Base-by-base conservation (phyloP, 2,888 invertebrate genomes). In the Lycophotia porphyrea region DNA sequence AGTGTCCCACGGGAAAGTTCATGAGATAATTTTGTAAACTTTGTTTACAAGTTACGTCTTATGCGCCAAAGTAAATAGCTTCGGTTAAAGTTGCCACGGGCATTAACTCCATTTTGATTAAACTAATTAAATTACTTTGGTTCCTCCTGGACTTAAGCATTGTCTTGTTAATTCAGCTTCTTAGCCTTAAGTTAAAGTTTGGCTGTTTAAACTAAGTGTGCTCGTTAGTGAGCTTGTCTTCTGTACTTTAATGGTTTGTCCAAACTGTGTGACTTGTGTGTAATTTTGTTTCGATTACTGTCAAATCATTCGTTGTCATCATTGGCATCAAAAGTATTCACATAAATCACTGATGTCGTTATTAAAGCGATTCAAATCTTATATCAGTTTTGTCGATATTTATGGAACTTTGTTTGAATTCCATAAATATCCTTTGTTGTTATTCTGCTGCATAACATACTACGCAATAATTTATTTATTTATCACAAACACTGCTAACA, bases 81-180 rank as follows among this genome's bases (percentile, higher is more conserved):
- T 65, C 49, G 58, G 44, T 74, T 67, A 64, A 74, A 79, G 60
- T 76, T 79, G 36, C 24, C 31, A 69, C 63, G 61, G 63, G 36
- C 7, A 34, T 60, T 60, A 60, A 34, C 27, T 71, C 63, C 1
- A 66, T 39, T 47, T 7, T 44, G 42, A 69, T 64, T 71, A 52
- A 70, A 71, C 61, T 66, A 27, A 39, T 70, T 77, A 68, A 34
- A 63, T 77, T 73, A 49, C 42, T 61, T 80, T 69, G 36, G 76
- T n/a, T 55, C 42, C 15, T 18, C 49, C 5, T 27, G 31, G 34
- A 63, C 39, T 78, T 44, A 2, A 27, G 15, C 39, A 55, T 34
- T 27, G 67, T 67, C 34, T 66, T 61, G 66, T 81, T 78, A 34
- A 68, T 49, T 55, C 7, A 31, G 42, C 24, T 76, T 13, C 34